Percentiles rank a stretch among this genome's conserved stretches.
phyloP scores from a whole-genome alignment of 1,140 invertebrate genomes.

The Anoplolepis gracilipes region DNA sequence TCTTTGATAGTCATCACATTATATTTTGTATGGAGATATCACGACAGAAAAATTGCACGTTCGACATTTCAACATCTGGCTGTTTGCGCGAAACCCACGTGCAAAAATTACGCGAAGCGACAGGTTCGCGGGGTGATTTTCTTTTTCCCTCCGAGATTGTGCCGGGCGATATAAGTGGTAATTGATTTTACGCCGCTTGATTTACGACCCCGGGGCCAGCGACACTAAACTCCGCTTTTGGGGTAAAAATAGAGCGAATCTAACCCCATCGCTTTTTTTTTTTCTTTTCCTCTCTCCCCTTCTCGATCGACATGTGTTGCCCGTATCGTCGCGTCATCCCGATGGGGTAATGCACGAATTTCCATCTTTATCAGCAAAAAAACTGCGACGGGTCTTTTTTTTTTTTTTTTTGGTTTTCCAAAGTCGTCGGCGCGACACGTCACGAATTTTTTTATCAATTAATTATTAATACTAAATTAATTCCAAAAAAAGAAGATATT shows the following conservation, averaged over 20 bases:
- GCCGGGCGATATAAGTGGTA: conserved; percentile 82
- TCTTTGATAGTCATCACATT: not conserved
- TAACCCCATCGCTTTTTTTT: conserved; percentile 77
- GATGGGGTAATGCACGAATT: conserved; percentile 76
- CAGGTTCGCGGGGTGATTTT: conserved; percentile 73
- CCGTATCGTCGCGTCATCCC: conserved; percentile 71
- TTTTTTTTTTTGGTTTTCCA: no score
- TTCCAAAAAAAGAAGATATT: no score
- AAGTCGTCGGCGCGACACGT: not conserved
- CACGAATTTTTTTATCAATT: not conserved
- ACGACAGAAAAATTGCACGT: not conserved
- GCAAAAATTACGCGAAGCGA: conserved; percentile 46
- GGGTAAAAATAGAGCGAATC: conserved; percentile 78
- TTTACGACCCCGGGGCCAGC: conserved; percentile 76
- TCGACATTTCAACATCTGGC: conserved; percentile 19
- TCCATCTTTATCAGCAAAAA: conserved; percentile 83
- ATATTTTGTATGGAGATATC: not conserved
- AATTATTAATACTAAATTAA: no score
- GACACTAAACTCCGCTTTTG: conserved; percentile 77
- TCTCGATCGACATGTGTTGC: conserved; percentile 80
- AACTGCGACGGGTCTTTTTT: conserved; percentile 53
- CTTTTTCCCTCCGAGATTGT: conserved; percentile 46
- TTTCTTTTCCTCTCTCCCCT: conserved; percentile 34
- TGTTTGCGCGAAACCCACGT: not conserved
- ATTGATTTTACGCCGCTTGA: conserved; percentile 85